These are phyloP conservation scores for Melitaea athalia DNA, from an alignment of 2,888 invertebrate genomes.

Conservation along the genomic window DNA sequence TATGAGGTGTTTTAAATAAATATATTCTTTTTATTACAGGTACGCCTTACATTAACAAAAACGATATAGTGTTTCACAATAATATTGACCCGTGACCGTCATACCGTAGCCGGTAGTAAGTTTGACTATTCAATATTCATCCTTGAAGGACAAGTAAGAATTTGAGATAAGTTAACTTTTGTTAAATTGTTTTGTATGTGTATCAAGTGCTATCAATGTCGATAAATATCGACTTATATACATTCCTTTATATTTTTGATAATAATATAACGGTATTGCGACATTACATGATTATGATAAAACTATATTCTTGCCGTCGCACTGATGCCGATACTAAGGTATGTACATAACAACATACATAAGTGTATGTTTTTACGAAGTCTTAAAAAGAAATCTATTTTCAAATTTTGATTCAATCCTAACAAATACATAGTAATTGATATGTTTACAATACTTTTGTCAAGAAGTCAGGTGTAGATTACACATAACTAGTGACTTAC, in stretches of 20 bases:
- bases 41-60: not conserved
- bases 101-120: not conserved
- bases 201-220: not conserved
- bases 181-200: not conserved
- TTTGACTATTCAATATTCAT: not conserved
- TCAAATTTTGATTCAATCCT: too few relatives aligned
- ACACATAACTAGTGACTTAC: too few relatives aligned
- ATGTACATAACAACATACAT: not conserved
- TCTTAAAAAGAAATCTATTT: too few relatives aligned
- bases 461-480: too few relatives aligned
- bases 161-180: not conserved
- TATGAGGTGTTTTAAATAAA: not conserved
- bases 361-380: too few relatives aligned
- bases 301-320: slow-evolving; percentile 5
- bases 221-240: not conserved
- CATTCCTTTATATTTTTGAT: not conserved
- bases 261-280: not conserved
- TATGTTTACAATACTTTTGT: too few relatives aligned
- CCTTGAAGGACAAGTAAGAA: not conserved
- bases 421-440: too few relatives aligned
- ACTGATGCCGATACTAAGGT: slow-evolving; percentile 1
- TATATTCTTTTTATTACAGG: not conserved
- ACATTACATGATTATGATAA: not conserved
- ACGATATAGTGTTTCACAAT: not conserved
- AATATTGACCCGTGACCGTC: not conserved